phyloP scores from a whole-genome alignment of 1,140 invertebrate species.

The Venturia canescens region DNA sequence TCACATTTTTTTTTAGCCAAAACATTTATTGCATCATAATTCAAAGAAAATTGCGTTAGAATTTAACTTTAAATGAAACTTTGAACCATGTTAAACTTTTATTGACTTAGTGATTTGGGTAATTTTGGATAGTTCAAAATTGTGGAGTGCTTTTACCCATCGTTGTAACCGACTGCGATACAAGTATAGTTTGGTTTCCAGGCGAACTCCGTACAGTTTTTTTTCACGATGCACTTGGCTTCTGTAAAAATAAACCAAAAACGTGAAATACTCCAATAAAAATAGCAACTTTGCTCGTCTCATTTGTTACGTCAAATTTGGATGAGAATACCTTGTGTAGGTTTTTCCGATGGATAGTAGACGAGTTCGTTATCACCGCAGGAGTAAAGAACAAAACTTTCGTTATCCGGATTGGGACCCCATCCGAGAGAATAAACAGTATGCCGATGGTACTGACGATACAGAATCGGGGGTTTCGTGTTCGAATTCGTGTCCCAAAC shows the following conservation, averaged over 20 bases:
- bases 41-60: too few relatives aligned
- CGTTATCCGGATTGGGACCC: conserved; percentile 69
- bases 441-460: conserved; percentile 70
- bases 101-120: background rate
- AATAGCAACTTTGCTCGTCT: too few relatives aligned
- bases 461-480: conserved; percentile 70
- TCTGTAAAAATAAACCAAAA: conserved; percentile 54
- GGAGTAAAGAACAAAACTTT: conserved; percentile 74
- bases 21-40: too few relatives aligned
- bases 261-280: conserved; percentile 31
- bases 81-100: too few relatives aligned
- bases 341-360: conserved; percentile 67
- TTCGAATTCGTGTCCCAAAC: conserved; percentile 74
- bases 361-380: conserved; percentile 76
- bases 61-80: too few relatives aligned
- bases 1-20: too few relatives aligned
- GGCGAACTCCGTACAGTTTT: conserved; percentile 77
- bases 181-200: conserved; percentile 81
- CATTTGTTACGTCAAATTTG: conserved; percentile 37
- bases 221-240: conserved; percentile 62
- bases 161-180: conserved; percentile 80
- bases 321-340: conserved; percentile 58
- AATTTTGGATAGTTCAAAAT: too few relatives aligned
- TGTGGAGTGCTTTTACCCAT: conserved; percentile 73
- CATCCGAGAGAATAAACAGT: conserved; percentile 73